Evolutionary conservation across 2,888 invertebrate genomes (phyloP).

Genomic region (Drosophila affinis): DNA sequence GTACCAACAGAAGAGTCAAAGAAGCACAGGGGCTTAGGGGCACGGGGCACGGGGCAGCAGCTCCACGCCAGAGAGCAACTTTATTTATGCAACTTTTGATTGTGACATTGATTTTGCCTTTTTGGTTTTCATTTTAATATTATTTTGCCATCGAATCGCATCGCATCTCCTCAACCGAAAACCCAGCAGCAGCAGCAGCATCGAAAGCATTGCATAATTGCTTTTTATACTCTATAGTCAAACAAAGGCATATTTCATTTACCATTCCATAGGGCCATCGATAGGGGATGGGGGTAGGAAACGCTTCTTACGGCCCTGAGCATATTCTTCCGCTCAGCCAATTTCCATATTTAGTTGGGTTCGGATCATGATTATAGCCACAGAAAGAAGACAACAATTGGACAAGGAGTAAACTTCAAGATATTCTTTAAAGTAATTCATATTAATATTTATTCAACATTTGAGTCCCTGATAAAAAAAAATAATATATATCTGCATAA

Average conservation of each 20-base stretch:
- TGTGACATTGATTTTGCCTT: slow-evolving; percentile 72
- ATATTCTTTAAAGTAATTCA: background rate
- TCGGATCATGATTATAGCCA: too few species aligned
- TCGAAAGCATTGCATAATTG: slow-evolving; percentile 36
- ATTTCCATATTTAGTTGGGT: too few species aligned
- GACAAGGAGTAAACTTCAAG: too few species aligned
- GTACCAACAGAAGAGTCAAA: background rate
- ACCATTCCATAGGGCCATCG: background rate
- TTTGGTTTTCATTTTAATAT: background rate
- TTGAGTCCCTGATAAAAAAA: background rate
- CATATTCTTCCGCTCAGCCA: too few species aligned
- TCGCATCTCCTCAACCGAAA: slow-evolving; percentile 6
- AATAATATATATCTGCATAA: too few species aligned
- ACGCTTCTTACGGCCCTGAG: too few species aligned
- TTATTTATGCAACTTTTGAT: slow-evolving; percentile 56
- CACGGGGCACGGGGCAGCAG: slow-evolving; percentile 1
- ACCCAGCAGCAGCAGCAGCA: background rate
- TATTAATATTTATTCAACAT: background rate
- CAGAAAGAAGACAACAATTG: too few species aligned
- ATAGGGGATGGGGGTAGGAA: too few species aligned
- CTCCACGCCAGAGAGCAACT: slow-evolving; percentile 12
- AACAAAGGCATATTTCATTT: background rate
- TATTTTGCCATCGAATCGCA: background rate
- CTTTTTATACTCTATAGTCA: slow-evolving; percentile 12
- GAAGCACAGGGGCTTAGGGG: background rate